Evolutionary conservation across 2,888 invertebrate species (phyloP).

Genomic region (Ornithoptera alexandrae): DNA sequence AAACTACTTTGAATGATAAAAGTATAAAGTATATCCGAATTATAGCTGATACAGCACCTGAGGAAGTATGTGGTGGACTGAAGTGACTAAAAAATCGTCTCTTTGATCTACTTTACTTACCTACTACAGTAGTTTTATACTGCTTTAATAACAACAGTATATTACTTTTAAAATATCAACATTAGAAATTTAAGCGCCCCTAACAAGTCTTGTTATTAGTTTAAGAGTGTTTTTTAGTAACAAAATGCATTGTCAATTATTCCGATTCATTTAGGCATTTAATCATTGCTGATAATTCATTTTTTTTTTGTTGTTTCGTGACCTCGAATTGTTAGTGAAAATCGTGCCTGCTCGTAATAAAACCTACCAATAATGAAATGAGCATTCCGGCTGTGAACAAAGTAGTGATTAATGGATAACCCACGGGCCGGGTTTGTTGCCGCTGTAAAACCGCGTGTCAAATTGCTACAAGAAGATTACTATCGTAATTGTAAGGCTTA

Average conservation of each 20-base stretch:
- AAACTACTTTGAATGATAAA: too few species aligned
- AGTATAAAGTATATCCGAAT: too few species aligned
- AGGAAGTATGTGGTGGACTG: too few species aligned
- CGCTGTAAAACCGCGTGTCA: conserved; percentile 6
- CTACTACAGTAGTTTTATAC: too few species aligned
- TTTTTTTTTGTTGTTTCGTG: conserved; percentile 3
- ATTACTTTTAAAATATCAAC: too few species aligned
- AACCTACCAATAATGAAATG: conserved; percentile 19
- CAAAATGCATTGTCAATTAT: background rate
- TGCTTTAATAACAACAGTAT: too few species aligned
- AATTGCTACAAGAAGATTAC: background rate
- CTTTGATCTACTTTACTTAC: too few species aligned
- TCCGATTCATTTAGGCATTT: background rate
- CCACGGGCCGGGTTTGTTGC: conserved; percentile 8
- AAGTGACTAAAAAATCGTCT: too few species aligned
- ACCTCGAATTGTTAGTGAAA: background rate
- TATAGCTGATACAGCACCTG: too few species aligned
- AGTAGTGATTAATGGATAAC: conserved; percentile 20
- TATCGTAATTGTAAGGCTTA: background rate
- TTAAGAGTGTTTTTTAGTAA: background rate
- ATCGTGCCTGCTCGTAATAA: conserved; percentile 20
- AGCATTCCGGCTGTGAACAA: conserved; percentile 17
- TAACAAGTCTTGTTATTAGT: too few species aligned
- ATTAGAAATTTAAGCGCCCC: too few species aligned
- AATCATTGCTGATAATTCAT: background rate